Conservation (phyloP, 1,140 invertebrate genomes). For the Mamestra configurata region DNA sequence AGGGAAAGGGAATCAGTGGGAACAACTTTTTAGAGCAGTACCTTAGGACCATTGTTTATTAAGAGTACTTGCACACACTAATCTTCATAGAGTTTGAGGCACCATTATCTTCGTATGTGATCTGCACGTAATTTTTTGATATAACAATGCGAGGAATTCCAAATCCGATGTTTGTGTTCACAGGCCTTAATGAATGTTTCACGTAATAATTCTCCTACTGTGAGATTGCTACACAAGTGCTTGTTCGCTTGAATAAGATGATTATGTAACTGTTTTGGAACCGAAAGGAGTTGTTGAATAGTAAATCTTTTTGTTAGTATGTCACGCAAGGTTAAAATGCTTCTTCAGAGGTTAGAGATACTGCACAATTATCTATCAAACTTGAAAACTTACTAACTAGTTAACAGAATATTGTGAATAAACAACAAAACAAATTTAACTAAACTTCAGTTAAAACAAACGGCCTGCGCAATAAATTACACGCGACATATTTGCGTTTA, state of each 20-base stretch:
- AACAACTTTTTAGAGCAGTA: slow-evolving; percentile 48
- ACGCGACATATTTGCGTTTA: background rate
- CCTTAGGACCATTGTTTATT: background rate
- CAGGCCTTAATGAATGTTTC: slow-evolving; percentile 12
- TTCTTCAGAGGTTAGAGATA: background rate
- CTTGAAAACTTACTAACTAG: too few relatives aligned
- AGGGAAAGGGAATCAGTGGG: slow-evolving; percentile 51
- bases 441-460: too few relatives aligned
- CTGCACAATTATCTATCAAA: too few relatives aligned
- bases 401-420: too few relatives aligned
- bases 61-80: background rate
- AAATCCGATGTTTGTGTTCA: slow-evolving; percentile 13
- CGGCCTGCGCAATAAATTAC: background rate
- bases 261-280: slow-evolving; percentile 10
- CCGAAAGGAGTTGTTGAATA: background rate
- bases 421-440: too few relatives aligned
- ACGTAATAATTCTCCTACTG: slow-evolving; percentile 18
- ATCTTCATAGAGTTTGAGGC: background rate
- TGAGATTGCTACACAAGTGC: slow-evolving; percentile 2
- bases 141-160: slow-evolving; percentile 22
- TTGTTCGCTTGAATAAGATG: slow-evolving; percentile 6
- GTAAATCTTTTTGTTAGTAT: background rate
- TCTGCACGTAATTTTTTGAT: background rate
- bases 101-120: slow-evolving; percentile 21
- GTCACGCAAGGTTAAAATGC: background rate